Evolutionary conservation across 1,140 invertebrate genomes (phyloP).

Genomic region (Cataglyphis hispanica): DNA sequence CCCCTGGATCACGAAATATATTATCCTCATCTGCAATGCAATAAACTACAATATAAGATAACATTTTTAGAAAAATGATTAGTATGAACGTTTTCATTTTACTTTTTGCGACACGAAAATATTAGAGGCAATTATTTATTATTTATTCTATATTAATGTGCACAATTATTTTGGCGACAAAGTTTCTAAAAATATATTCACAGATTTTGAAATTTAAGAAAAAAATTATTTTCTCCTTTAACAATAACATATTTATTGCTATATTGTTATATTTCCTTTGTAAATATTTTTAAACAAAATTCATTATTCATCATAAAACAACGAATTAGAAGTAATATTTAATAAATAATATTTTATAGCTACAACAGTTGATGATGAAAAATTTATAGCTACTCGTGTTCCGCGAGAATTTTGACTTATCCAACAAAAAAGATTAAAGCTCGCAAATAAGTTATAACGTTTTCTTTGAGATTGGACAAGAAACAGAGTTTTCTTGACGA

Average conservation of each 20-base stretch:
- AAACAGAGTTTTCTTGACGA: slow-evolving; percentile 28
- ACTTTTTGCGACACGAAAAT: background rate
- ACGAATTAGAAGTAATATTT: background rate
- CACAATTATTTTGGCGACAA: too few relatives aligned
- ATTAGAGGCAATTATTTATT: too few relatives aligned
- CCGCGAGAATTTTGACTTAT: slow-evolving; percentile 22
- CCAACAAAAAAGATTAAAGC: background rate
- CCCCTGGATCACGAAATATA: background rate
- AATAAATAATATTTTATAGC: background rate
- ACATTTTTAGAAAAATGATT: background rate
- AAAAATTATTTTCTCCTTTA: slow-evolving; percentile 15
- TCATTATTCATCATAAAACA: background rate
- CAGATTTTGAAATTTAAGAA: too few relatives aligned
- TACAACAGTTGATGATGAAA: background rate
- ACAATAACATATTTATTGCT: background rate
- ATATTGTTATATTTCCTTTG: background rate
- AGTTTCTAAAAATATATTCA: too few relatives aligned
- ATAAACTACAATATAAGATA: background rate
- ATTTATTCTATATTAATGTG: too few relatives aligned
- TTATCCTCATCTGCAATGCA: background rate
- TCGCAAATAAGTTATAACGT: slow-evolving; percentile 40
- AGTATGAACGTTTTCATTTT: background rate
- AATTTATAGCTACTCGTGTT: background rate
- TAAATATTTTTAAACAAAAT: background rate
- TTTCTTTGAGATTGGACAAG: slow-evolving; percentile 9